Evolutionary conservation across 2,888 invertebrate genomes (phyloP).

Genomic region (Cybosia mesomella): DNA sequence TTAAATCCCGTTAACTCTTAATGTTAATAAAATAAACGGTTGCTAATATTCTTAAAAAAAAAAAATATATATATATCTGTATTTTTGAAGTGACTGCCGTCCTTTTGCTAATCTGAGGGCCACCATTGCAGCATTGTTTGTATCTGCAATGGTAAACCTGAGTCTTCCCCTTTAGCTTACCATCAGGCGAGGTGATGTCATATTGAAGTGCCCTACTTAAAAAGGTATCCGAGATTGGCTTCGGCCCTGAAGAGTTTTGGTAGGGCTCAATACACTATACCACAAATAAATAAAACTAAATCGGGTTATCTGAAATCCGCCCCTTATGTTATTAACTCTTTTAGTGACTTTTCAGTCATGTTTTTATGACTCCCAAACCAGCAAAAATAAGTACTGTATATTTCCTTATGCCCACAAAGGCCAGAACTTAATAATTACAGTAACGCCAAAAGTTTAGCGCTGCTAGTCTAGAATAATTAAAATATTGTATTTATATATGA

Average conservation of each 20-base stretch:
- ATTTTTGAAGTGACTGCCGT: too few relatives aligned
- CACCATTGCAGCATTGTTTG: too few relatives aligned
- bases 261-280: background rate
- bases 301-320: background rate
- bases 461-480: constrained; percentile 72
- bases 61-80: too few relatives aligned
- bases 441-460: constrained; percentile 61
- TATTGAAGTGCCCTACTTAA: too few relatives aligned
- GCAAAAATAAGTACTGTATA: constrained; percentile 31
- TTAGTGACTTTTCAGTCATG: background rate
- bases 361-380: constrained; percentile 22
- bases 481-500: constrained; percentile 67
- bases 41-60: too few relatives aligned
- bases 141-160: too few relatives aligned
- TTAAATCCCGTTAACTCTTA: too few relatives aligned
- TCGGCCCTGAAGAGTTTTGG: background rate
- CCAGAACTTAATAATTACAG: constrained; percentile 66
- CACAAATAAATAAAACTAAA: background rate
- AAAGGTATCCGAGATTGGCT: background rate
- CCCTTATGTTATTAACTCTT: background rate
- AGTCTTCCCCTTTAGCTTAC: too few relatives aligned
- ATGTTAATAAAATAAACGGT: too few relatives aligned
- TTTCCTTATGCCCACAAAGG: constrained; percentile 36
- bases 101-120: too few relatives aligned
- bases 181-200: too few relatives aligned